phyloP scores from a whole-genome alignment of 2,888 invertebrate genomes.

The Dasypolia templi region DNA sequence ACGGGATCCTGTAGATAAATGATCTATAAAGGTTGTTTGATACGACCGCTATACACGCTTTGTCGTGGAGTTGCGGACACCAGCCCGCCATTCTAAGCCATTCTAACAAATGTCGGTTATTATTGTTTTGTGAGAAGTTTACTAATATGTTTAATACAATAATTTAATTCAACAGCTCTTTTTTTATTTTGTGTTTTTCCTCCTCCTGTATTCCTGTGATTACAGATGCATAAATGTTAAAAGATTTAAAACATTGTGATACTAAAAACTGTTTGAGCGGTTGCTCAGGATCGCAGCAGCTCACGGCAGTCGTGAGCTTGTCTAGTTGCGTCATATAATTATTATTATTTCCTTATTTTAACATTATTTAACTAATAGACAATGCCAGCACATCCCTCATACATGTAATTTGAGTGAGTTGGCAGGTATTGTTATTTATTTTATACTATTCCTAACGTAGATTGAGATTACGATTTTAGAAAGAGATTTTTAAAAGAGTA shows the following conservation, averaged over 20 bases:
- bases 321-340: neutral
- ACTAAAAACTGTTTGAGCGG: neutral
- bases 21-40: neutral
- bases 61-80: neutral
- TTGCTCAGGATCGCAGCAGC: neutral
- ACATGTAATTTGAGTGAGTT: too few relatives aligned
- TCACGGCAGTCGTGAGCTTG: neutral
- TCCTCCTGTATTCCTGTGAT: neutral
- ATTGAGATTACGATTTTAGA: too few relatives aligned
- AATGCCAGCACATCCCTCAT: too few relatives aligned
- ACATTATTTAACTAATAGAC: too few relatives aligned
- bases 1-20: slow-evolving; percentile 7
- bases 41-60: neutral
- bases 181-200: neutral
- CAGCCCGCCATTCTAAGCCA: neutral
- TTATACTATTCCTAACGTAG: too few relatives aligned
- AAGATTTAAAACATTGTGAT: neutral
- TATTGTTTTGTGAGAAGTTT: neutral
- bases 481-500: too few relatives aligned
- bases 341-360: neutral
- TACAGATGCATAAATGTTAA: neutral
- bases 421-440: too few relatives aligned
- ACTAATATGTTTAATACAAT: neutral
- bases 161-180: neutral
- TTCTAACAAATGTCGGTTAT: neutral